Percentiles rank a stretch among this genome's conserved stretches.
Evolutionary conservation across 2,797 vertebrate genomes (phyloP).

Genomic region (Champsocephalus esox): DNA sequence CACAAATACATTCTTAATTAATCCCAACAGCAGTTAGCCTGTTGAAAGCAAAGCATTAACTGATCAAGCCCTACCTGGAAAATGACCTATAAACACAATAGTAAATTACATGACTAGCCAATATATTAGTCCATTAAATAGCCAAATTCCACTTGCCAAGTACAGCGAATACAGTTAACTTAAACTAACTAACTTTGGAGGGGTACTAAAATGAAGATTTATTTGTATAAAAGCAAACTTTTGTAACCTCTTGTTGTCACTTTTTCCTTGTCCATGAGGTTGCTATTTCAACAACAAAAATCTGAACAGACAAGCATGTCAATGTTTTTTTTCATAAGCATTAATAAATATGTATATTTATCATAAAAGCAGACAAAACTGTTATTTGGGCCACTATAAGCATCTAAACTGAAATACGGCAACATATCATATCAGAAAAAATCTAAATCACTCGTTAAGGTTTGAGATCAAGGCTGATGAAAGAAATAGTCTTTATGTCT

Average conservation of each 20-base stretch:
- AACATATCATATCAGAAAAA: neutral
- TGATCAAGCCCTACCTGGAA: slow-evolving; percentile 1
- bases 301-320: neutral
- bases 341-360: slow-evolving; percentile 11
- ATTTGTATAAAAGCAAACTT: neutral
- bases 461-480: slow-evolving; percentile 8
- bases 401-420: neutral
- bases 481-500: slow-evolving; percentile 9
- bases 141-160: slow-evolving; percentile 27
- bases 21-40: neutral
- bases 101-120: slow-evolving; percentile 24
- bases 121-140: slow-evolving; percentile 17
- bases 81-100: slow-evolving; percentile 11
- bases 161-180: slow-evolving; percentile 36
- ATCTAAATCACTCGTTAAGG: neutral
- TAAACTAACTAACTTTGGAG: slow-evolving; percentile 24
- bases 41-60: neutral
- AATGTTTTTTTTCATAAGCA: neutral
- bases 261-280: no score
- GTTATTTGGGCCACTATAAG: neutral
- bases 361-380: neutral
- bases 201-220: slow-evolving; percentile 8
- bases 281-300: no score
- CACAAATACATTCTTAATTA: neutral
- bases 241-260: no score